Evolutionary conservation across 2,113 vertebrate species (phyloP).

Genomic region (Hiodon alosoides): DNA sequence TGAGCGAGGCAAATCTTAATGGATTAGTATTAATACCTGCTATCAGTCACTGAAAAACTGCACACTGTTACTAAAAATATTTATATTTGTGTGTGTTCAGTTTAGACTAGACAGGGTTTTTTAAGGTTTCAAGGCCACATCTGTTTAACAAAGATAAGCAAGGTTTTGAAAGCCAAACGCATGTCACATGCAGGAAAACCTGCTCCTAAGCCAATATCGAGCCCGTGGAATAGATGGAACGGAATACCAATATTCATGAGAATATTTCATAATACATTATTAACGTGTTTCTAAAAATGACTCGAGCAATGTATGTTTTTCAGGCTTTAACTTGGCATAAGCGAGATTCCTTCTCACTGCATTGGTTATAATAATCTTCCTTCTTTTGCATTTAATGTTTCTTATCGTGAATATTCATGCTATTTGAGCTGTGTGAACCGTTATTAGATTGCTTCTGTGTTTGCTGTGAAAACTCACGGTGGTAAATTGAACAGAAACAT

Average conservation of each 20-base stretch:
- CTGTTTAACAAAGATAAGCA: conserved; percentile 59
- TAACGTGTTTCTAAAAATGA: not conserved
- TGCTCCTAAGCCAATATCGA: conserved; percentile 38
- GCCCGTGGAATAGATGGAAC: conserved; percentile 15
- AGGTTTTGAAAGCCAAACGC: conserved; percentile 44
- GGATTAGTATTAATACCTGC: conserved; percentile 1
- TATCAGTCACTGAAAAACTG: conserved; percentile 3
- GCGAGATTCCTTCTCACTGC: not conserved
- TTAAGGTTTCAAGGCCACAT: conserved; percentile 38
- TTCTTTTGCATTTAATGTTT: not conserved
- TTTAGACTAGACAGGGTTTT: too few species aligned
- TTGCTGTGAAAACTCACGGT: not conserved
- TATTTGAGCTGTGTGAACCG: not conserved
- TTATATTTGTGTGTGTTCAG: not conserved
- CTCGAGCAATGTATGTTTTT: not conserved
- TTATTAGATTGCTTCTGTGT: not conserved
- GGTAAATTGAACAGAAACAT: too few species aligned
- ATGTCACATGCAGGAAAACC: conserved; percentile 49
- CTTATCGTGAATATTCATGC: not conserved
- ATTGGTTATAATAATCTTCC: too few species aligned
- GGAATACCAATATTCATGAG: conserved; percentile 3
- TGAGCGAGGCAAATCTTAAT: not conserved
- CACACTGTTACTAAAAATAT: conserved; percentile 2
- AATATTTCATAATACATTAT: conserved; percentile 18
- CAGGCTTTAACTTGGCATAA: not conserved